Evolutionary conservation across 2,113 vertebrate species (phyloP).

Genomic region (Gadus macrocephalus): DNA sequence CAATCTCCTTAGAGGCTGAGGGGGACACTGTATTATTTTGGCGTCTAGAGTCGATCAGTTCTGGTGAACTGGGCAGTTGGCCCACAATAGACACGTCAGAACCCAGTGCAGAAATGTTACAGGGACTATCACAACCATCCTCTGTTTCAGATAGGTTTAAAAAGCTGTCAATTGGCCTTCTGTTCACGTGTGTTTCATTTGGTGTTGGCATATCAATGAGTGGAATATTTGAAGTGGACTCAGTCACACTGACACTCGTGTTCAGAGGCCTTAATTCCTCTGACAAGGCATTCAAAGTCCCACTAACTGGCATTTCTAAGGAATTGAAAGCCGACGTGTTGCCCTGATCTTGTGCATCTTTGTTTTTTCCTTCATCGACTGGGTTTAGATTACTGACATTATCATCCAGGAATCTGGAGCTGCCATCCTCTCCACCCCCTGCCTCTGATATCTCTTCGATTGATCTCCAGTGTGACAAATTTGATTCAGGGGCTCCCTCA

Average conservation of each 20-base stretch:
- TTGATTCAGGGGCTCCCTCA: constrained; percentile 59
- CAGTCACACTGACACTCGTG: constrained; percentile 51
- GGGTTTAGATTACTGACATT: constrained; percentile 70
- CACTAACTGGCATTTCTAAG: constrained; percentile 45
- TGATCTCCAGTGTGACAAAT: constrained; percentile 66
- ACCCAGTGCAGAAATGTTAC: constrained; percentile 15
- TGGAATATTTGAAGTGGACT: constrained; percentile 65
- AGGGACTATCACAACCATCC: background rate
- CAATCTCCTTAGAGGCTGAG: constrained; percentile 32
- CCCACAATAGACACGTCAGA: constrained; percentile 22
- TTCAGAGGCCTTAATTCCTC: constrained; percentile 60
- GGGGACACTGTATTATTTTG: constrained; percentile 30
- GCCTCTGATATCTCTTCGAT: constrained; percentile 73
- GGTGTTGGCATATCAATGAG: constrained; percentile 49
- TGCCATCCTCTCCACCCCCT: constrained; percentile 67
- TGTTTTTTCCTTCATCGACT: constrained; percentile 47
- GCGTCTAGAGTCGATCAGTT: constrained; percentile 33
- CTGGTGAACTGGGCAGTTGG: constrained; percentile 18
- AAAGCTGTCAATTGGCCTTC: constrained; percentile 24
- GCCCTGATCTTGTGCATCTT: constrained; percentile 39
- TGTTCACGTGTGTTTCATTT: background rate
- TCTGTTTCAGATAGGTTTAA: constrained; percentile 33
- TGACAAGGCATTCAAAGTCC: constrained; percentile 72
- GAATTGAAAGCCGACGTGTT: constrained; percentile 43
- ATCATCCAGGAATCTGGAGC: constrained; percentile 58